Percentiles rank a stretch among this genome's conserved stretches.
These are phyloP conservation scores for Galagoides demidoff DNA, from an alignment of 2,797 vertebrate species.

Conservation along the genomic window DNA sequence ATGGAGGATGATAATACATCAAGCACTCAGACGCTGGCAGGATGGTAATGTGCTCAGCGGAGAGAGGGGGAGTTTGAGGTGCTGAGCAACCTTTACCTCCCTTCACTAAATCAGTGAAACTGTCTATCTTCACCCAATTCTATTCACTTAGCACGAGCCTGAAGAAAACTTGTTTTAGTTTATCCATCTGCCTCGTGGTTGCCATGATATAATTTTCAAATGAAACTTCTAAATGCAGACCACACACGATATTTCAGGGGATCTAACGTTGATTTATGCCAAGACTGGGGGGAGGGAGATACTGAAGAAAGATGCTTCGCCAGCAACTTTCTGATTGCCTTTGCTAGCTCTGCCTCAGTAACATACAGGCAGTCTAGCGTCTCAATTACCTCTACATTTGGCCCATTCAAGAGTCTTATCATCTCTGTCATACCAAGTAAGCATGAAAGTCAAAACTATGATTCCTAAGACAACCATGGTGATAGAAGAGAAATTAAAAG, in stretches of 20 bases:
- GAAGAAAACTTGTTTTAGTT: conserved; percentile 77
- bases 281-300: conserved; percentile 28
- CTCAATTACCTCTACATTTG: conserved; percentile 57
- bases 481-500: conserved; percentile 76
- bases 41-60: neutral
- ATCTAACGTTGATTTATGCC: conserved; percentile 71
- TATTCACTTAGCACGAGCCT: conserved; percentile 70
- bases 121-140: conserved; percentile 65
- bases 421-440: conserved; percentile 54
- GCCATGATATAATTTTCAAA: conserved; percentile 75
- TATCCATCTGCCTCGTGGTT: conserved; percentile 73
- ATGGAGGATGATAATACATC: neutral
- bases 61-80: neutral
- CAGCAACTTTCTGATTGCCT: conserved; percentile 69
- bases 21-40: neutral
- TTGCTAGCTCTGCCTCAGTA: neutral
- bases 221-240: conserved; percentile 77
- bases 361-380: conserved; percentile 45
- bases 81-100: neutral
- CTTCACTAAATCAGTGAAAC: conserved; percentile 59
- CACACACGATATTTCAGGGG: conserved; percentile 76
- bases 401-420: conserved; percentile 60
- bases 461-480: conserved; percentile 75
- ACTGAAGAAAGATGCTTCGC: conserved; percentile 68
- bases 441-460: conserved; percentile 71